Evolutionary conservation across 2,888 invertebrate genomes (phyloP), one percentile per base, ranked within the genome.

Genomic region (Ceratothoa steindachneri): DNA sequence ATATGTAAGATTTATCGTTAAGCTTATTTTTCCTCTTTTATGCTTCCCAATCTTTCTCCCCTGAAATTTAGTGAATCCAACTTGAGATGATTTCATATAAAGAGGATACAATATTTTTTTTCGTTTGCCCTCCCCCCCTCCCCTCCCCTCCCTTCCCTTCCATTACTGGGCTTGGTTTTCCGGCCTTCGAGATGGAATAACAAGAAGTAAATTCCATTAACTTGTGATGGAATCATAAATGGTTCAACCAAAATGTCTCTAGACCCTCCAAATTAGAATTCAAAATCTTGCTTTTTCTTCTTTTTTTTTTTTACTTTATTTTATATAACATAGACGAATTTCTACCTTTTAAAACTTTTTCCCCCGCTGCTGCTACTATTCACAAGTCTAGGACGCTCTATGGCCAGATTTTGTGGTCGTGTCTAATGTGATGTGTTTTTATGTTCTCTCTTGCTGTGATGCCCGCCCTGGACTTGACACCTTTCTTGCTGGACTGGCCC

Each of bases 381-480:
- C 2, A n/a, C 3, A 60, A 60, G 1, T 24, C 60, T 12, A 2
- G 24, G 12, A 12, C 29, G 51, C 52, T 71, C 69, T 70, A 71
- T 70, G 77, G 77, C 74, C 75, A 73, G 72, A 75, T 72, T 73
- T 71, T 66, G 73, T 68, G 75, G 73, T 71, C 71, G 75, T 78
- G 75, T 78, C 75, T 78, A 78, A 78, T 73, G 75, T 78, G 77
- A 75, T 75, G 75, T 78, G 75, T 78, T 75, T 75, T 64, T 71
- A 75, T 75, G 75, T 78, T 78, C 75, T 77, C 74, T 78, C 60
- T 60, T 75, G 77, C 75, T 78, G 77, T 78, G 77, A 71, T 73
- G 77, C 77, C 77, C 77, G 55, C 70, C 77, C 77, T 74, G 73
- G 75, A 73, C 73, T 75, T 71, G 71, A 75, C 72, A 74, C 70